phyloP scores from a whole-genome alignment of 2,113 vertebrate genomes.

The Myotis lucifugus region DNA sequence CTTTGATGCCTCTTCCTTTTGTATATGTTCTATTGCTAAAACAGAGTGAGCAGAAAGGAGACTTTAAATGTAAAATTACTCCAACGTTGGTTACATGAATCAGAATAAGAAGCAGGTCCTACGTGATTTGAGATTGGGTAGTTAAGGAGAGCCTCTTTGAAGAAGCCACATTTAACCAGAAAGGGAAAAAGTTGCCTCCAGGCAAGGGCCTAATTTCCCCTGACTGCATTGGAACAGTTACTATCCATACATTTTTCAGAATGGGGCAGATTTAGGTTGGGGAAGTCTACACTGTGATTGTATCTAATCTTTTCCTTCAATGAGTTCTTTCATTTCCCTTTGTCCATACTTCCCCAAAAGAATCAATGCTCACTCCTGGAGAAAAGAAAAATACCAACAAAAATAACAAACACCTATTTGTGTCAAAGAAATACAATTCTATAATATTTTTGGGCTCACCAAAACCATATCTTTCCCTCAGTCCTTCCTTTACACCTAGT shows the following conservation, averaged over 20 bases:
- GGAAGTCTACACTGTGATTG: neutral
- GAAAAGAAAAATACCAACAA: neutral
- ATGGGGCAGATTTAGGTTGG: neutral
- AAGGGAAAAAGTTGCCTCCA: neutral
- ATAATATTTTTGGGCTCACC: neutral
- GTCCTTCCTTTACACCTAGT: neutral
- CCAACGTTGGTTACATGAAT: neutral
- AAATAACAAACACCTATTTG: neutral
- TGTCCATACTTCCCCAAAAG: neutral
- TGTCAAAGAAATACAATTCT: conserved; percentile 13
- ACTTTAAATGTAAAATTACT: neutral
- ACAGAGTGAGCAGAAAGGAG: neutral
- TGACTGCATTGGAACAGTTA: neutral
- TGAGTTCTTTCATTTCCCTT: neutral
- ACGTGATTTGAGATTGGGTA: neutral
- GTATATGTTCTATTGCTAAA: neutral
- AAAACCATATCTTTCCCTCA: neutral
- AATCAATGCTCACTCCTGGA: neutral
- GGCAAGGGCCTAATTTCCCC: neutral
- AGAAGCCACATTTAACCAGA: neutral
- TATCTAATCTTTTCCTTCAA: neutral
- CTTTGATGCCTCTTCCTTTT: neutral
- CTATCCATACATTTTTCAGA: neutral
- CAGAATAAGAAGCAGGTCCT: neutral
- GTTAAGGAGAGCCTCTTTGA: neutral